Evolutionary conservation across 2,888 invertebrate genomes (phyloP).

Genomic region (Sylvicola cinctus): DNA sequence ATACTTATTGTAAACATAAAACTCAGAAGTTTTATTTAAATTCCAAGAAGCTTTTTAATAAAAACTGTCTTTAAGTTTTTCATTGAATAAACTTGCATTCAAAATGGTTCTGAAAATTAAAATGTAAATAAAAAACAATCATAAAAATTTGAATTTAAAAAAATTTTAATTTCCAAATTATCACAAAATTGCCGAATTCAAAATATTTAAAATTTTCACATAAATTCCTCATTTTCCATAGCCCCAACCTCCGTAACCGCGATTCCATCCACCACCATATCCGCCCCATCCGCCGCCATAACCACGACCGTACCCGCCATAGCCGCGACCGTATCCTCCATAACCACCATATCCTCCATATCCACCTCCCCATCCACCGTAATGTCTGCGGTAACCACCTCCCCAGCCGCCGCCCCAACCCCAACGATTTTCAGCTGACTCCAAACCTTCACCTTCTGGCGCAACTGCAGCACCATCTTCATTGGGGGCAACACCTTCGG

Average conservation of each 20-base stretch:
- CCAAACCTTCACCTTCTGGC: neutral
- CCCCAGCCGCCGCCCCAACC: neutral
- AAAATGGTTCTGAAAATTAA: too few species aligned
- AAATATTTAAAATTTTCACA: neutral
- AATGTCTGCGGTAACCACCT: neutral
- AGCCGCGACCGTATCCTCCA: neutral
- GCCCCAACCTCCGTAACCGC: neutral
- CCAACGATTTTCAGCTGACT: neutral
- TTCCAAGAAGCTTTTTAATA: too few species aligned
- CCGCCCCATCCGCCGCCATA: neutral
- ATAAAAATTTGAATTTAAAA: too few species aligned
- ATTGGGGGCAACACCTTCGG: too few species aligned
- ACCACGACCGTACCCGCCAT: neutral
- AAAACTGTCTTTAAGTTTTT: too few species aligned
- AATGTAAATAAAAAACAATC: too few species aligned
- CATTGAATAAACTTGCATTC: too few species aligned
- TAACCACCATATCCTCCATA: conserved; percentile 1
- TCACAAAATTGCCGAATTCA: too few species aligned
- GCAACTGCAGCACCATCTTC: neutral
- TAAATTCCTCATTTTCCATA: neutral
- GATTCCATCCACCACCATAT: too few species aligned
- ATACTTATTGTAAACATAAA: too few species aligned
- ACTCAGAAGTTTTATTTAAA: too few species aligned
- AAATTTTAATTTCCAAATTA: too few species aligned
- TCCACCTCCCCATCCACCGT: neutral